A percentile compares a stretch with the other conserved stretches of the same genome.
Evolutionary conservation across 2,888 invertebrate genomes (phyloP).

Genomic region (Ganaspis brasiliensis): DNA sequence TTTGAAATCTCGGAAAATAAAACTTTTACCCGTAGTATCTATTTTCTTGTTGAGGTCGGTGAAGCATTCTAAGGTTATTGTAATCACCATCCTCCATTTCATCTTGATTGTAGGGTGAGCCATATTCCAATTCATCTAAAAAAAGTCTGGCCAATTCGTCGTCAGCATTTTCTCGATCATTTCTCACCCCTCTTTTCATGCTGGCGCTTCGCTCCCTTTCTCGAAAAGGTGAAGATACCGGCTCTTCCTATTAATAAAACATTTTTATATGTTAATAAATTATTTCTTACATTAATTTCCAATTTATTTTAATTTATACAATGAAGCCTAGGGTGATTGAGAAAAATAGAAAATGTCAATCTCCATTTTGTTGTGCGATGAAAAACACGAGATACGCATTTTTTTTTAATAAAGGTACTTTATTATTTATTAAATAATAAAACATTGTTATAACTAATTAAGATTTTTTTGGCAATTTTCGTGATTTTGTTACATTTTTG

Average conservation of each 20-base stretch:
- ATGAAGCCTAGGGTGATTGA: too few relatives aligned
- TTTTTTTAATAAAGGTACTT: too few relatives aligned
- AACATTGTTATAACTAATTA: too few relatives aligned
- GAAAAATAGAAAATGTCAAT: too few relatives aligned
- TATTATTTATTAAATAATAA: too few relatives aligned
- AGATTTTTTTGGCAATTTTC: too few relatives aligned
- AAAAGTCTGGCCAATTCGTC: conserved; percentile 64
- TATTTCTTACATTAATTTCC: too few relatives aligned
- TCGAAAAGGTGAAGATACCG: conserved; percentile 72
- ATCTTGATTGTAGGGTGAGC: conserved; percentile 58
- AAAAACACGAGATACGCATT: too few relatives aligned
- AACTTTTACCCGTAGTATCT: conserved; percentile 63
- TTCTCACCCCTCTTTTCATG: conserved; percentile 64
- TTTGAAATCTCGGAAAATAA: not conserved
- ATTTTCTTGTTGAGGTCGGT: conserved; percentile 65
- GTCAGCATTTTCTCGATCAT: conserved; percentile 46
- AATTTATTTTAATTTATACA: not conserved
- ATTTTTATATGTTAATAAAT: not conserved
- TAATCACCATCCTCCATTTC: conserved; percentile 65
- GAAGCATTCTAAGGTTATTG: conserved; percentile 63
- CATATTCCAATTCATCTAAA: conserved; percentile 66
- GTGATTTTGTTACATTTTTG: too few relatives aligned
- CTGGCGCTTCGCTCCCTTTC: conserved; percentile 72
- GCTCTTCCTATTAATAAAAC: conserved; percentile 58
- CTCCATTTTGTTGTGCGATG: too few relatives aligned